Evolutionary conservation across 2,888 invertebrate species (phyloP).

Genomic region (Mycalesis mineus): DNA sequence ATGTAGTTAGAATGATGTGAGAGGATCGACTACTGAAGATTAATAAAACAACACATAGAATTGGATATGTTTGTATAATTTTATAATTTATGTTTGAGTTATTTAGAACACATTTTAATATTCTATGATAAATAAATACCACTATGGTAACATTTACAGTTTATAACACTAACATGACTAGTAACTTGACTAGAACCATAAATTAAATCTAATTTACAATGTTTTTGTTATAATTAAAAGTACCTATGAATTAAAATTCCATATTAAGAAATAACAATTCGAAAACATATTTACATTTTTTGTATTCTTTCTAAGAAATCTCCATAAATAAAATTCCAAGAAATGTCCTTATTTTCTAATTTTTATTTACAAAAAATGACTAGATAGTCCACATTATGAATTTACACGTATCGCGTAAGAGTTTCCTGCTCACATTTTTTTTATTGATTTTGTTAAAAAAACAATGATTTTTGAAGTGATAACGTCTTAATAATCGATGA

Average conservation of each 20-base stretch:
- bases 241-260: conserved; percentile 4
- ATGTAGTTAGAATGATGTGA: too few species aligned
- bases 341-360: too few species aligned
- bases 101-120: conserved; percentile 21
- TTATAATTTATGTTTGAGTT: conserved; percentile 15
- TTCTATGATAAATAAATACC: conserved; percentile 20
- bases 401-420: too few species aligned
- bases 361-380: not conserved
- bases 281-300: conserved; percentile 11
- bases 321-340: too few species aligned
- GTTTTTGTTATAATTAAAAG: not conserved
- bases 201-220: conserved; percentile 15
- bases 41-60: not conserved
- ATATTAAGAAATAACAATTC: conserved; percentile 9
- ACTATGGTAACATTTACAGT: conserved; percentile 29
- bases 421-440: too few species aligned
- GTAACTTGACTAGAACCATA: conserved; percentile 31
- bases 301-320: too few species aligned
- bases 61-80: conserved; percentile 22
- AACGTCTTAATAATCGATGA: too few species aligned
- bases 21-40: too few species aligned
- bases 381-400: not conserved
- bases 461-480: not conserved
- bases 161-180: conserved; percentile 24
- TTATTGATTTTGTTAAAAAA: too few species aligned